phyloP scores from a whole-genome alignment of 2,113 vertebrate species.

The Poecile atricapillus region DNA sequence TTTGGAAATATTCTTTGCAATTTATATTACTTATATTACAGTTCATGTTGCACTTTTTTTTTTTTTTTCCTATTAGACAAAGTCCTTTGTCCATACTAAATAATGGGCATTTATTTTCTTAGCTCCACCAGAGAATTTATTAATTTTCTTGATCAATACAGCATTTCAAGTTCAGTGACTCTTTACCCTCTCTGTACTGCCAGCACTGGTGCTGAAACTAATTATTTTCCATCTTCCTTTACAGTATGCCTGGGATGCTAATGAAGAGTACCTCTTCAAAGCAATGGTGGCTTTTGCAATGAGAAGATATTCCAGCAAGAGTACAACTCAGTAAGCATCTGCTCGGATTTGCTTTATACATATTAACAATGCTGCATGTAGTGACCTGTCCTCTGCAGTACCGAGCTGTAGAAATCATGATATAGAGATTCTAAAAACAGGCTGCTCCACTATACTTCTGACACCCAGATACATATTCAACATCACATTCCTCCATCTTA shows the following conservation, averaged over 20 bases:
- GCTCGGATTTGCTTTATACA: neutral
- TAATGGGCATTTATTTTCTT: neutral
- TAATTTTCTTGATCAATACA: neutral
- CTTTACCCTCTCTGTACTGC: neutral
- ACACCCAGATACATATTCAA: neutral
- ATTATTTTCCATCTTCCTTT: constrained; percentile 48
- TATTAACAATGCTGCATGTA: neutral
- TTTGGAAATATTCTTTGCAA: neutral
- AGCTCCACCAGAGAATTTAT: neutral
- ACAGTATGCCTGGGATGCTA: constrained; percentile 89
- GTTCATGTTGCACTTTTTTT: neutral
- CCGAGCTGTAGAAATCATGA: neutral
- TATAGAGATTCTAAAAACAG: neutral
- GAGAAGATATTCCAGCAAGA: constrained; percentile 70
- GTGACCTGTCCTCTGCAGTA: neutral
- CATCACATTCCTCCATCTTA: neutral
- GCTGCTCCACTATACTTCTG: neutral
- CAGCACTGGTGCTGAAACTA: neutral
- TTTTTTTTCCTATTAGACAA: neutral
- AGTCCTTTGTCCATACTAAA: neutral
- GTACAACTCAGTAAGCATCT: constrained; percentile 79
- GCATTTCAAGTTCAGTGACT: neutral
- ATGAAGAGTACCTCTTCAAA: constrained; percentile 89
- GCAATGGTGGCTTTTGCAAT: constrained; percentile 89
- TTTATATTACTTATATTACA: neutral